These are phyloP conservation scores for Scylla paramamosain DNA, from an alignment of 1,140 invertebrate genomes.

Conservation along the genomic window DNA sequence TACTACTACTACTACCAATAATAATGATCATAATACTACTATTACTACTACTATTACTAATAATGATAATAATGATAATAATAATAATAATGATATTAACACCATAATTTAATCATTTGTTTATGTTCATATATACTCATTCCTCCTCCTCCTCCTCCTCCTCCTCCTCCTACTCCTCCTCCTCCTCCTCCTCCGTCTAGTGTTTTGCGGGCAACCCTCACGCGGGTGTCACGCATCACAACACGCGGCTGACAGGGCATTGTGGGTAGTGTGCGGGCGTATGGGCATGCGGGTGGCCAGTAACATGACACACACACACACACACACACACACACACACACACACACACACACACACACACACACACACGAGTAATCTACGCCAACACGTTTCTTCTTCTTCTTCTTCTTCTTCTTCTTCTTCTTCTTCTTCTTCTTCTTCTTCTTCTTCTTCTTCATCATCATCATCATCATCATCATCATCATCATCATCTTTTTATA, in stretches of 20 bases:
- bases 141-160: background rate
- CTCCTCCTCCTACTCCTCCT: background rate
- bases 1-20: background rate
- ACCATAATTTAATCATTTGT: background rate
- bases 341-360: background rate
- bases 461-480: background rate
- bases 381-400: background rate
- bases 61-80: background rate
- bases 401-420: background rate
- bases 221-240: background rate
- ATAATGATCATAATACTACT: background rate
- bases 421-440: background rate
- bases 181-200: background rate
- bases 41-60: too few relatives aligned
- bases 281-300: background rate
- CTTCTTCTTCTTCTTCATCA: background rate
- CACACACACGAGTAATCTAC: background rate
- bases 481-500: background rate
- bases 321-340: background rate
- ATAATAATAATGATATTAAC: background rate
- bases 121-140: background rate
- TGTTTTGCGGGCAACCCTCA: background rate
- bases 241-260: background rate
- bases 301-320: background rate
- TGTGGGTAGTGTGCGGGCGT: background rate